Evolutionary conservation across 2,888 invertebrate species (phyloP).

Genomic region (Rhingia rostrata): DNA sequence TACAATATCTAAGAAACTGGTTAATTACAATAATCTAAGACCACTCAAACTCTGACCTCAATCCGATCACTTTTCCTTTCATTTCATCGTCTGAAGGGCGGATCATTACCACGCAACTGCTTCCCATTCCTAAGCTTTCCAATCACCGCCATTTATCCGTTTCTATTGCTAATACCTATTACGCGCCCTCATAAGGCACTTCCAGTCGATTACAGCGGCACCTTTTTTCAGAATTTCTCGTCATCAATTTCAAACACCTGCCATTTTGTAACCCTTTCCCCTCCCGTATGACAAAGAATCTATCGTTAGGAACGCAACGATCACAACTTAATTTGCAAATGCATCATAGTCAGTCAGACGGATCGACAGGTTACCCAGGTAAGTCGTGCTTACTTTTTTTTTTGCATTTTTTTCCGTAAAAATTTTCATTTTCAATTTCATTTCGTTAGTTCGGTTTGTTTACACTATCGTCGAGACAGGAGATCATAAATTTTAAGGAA

Average conservation of each 20-base stretch:
- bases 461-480: slow-evolving; percentile 5
- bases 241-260: slow-evolving; percentile 30
- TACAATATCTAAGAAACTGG: neutral
- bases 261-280: neutral
- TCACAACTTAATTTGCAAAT: slow-evolving; percentile 45
- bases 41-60: neutral
- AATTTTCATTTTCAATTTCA: slow-evolving; percentile 39
- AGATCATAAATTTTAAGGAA: slow-evolving; percentile 27
- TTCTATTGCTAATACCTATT: slow-evolving; percentile 14
- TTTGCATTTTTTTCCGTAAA: neutral
- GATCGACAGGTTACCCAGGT: neutral
- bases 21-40: neutral
- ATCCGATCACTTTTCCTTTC: slow-evolving; percentile 11
- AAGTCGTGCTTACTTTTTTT: slow-evolving; percentile 29
- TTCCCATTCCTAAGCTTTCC: neutral
- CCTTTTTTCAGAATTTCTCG: slow-evolving; percentile 42
- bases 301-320: slow-evolving; percentile 19
- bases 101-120: neutral
- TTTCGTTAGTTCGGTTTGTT: neutral
- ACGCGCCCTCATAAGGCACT: slow-evolving; percentile 18
- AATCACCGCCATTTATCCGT: neutral
- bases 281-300: slow-evolving; percentile 10
- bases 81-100: neutral
- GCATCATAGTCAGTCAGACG: slow-evolving; percentile 14
- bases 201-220: slow-evolving; percentile 24